Evolutionary conservation across 2,113 vertebrate genomes (phyloP), one percentile per base, ranked within the genome.

Genomic region (Sitta europaea): DNA sequence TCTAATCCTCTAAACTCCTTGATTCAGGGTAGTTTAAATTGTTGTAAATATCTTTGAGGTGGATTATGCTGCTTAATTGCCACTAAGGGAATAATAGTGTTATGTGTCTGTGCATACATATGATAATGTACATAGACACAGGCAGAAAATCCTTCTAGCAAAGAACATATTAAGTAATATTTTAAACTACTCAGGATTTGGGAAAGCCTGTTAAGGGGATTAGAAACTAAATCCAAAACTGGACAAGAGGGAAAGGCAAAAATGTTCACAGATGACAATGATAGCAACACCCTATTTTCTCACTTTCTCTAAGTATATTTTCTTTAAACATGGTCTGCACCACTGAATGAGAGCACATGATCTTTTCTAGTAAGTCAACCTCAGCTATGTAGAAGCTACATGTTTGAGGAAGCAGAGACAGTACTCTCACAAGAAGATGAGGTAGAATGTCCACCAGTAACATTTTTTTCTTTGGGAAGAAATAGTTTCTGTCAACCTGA

Each of bases 41-140:
- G 94, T 87, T 94, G 84, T 87, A 94, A 95, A 96, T 96, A 95
- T 92, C 80, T 94, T 73, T 92, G 81, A 89, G 92, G 92, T 93
- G 91, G 96, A 95, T 95, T 97, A 94, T 73, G 47, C 70, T 84
- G 74, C 83, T 94, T 96, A 96, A 95, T 97, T 95, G 78, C 90
- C 92, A 75, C 89, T 95, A 78, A 89, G 93, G 94, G 93, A 97
- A 77, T 96, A 97, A 95, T 83, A 93, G 92, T 75, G 70, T 93
- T 92, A 95, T 88, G 83, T 90, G 38, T 91, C 86, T 92, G 23
- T 92, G 82, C 92, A 86, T 95, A 94, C 48, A 80, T 92, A 96
- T 93, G 92, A 86, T 72, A 95, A 93, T 55, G 78, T 84, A 86
- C 91, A 78, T 43, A 77, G 90, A 94, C 54, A 82, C n/a, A 86